Conservation (phyloP, 1,140 invertebrate species). For the Ceratosolen fusciceps region DNA sequence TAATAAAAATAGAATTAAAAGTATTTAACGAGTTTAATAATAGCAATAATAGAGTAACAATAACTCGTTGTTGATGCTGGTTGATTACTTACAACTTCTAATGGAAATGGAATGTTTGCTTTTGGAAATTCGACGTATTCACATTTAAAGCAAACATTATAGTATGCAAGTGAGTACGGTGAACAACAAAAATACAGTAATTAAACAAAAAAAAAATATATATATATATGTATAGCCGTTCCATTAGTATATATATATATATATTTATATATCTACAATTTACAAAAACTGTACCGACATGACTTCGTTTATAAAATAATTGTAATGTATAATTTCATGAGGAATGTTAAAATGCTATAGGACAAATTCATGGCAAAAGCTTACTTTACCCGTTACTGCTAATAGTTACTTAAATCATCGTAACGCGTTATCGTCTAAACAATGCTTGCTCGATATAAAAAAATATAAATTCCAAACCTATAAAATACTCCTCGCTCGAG, state of each 20-base stretch:
- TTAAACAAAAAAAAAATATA: background rate
- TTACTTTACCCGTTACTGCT: slow-evolving; percentile 7
- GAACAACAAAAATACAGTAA: too few relatives aligned
- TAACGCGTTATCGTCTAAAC: background rate
- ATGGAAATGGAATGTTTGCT: slow-evolving; percentile 14
- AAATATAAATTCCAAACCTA: slow-evolving; percentile 7
- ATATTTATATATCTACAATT: too few relatives aligned
- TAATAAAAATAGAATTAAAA: too few relatives aligned
- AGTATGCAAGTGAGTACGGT: slow-evolving; percentile 25
- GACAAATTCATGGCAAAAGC: background rate
- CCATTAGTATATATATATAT: background rate
- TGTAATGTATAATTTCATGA: background rate
- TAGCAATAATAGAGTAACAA: slow-evolving; percentile 12
- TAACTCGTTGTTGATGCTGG: background rate
- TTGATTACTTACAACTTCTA: slow-evolving; percentile 17
- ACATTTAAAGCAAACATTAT: background rate
- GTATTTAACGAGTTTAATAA: background rate
- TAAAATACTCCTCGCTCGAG: too few relatives aligned
- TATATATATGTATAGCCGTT: slow-evolving; percentile 2
- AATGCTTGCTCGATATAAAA: slow-evolving; percentile 26
- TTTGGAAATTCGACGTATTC: background rate
- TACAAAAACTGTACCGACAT: background rate
- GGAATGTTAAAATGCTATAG: background rate
- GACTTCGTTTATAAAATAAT: background rate
- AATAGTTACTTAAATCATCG: slow-evolving; percentile 10